These are phyloP conservation scores for Sitobion miscanthi DNA, from an alignment of 1,140 invertebrate genomes.

Conservation along the genomic window DNA sequence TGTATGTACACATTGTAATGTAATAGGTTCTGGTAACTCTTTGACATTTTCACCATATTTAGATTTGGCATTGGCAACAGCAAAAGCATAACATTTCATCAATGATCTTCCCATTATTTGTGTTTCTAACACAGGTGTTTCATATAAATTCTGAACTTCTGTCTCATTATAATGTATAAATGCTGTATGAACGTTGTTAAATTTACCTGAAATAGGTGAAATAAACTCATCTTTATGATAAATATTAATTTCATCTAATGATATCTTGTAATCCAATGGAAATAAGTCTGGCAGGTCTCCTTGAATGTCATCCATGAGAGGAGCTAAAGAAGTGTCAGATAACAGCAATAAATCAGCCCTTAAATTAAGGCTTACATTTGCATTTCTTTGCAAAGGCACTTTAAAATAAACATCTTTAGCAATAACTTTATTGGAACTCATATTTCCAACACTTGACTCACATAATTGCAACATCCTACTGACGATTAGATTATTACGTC, in stretches of 20 bases:
- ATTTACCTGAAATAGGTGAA: slow-evolving; percentile 36
- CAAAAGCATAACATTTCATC: slow-evolving; percentile 75
- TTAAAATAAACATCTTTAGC: slow-evolving; percentile 57
- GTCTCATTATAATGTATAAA: slow-evolving; percentile 72
- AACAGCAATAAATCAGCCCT: slow-evolving; percentile 71
- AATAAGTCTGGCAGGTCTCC: slow-evolving; percentile 72
- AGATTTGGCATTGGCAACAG: slow-evolving; percentile 73
- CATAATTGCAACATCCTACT: slow-evolving; percentile 75
- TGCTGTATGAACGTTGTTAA: slow-evolving; percentile 70
- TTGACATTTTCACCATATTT: slow-evolving; percentile 74
- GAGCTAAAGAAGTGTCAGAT: slow-evolving; percentile 68
- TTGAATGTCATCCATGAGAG: slow-evolving; percentile 64
- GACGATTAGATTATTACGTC: slow-evolving; percentile 73
- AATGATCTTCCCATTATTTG: slow-evolving; percentile 74
- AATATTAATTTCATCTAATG: slow-evolving; percentile 69
- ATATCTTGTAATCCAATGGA: slow-evolving; percentile 74
- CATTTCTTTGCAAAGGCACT: slow-evolving; percentile 55
- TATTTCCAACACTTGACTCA: slow-evolving; percentile 69
- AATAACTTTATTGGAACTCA: slow-evolving; percentile 61
- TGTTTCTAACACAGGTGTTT: slow-evolving; percentile 69
- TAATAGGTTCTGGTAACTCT: slow-evolving; percentile 77
- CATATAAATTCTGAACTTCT: slow-evolving; percentile 72
- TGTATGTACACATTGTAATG: slow-evolving; percentile 79
- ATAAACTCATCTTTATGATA: slow-evolving; percentile 50
- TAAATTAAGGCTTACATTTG: slow-evolving; percentile 67